phyloP scores from a whole-genome alignment of 1,140 invertebrate species.

The Trachymyrmex cornetzi region DNA sequence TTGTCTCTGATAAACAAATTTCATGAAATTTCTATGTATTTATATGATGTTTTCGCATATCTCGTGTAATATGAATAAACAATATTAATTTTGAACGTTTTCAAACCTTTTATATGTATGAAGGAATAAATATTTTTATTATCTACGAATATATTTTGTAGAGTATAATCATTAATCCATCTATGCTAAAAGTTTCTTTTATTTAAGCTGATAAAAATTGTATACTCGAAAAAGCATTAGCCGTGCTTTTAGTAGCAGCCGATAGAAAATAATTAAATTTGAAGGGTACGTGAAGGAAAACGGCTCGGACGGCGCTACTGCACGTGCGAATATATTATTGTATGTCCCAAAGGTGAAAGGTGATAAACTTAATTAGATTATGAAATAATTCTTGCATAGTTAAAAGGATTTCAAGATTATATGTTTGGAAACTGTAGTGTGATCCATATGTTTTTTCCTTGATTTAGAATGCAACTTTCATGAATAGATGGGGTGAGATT shows the following conservation, averaged over 20 bases:
- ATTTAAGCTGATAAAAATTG: background rate
- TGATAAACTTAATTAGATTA: conserved; percentile 24
- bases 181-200: background rate
- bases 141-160: background rate
- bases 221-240: background rate
- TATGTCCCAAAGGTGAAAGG: conserved; percentile 37
- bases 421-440: background rate
- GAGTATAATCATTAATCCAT: background rate
- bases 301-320: background rate
- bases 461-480: conserved; percentile 4
- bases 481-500: background rate
- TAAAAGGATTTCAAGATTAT: conserved; percentile 26
- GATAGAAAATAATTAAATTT: conserved; percentile 46
- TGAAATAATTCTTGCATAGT: conserved; percentile 27
- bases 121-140: background rate
- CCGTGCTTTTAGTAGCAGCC: background rate
- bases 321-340: background rate
- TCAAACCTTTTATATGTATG: background rate
- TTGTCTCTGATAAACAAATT: background rate
- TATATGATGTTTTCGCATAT: background rate
- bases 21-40: background rate
- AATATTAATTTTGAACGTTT: background rate
- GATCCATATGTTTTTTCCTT: background rate
- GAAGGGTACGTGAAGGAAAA: conserved; percentile 15
- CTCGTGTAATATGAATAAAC: background rate